Conservation (phyloP, 2,797 vertebrate genomes). For the Pseudochirops corinnae region DNA sequence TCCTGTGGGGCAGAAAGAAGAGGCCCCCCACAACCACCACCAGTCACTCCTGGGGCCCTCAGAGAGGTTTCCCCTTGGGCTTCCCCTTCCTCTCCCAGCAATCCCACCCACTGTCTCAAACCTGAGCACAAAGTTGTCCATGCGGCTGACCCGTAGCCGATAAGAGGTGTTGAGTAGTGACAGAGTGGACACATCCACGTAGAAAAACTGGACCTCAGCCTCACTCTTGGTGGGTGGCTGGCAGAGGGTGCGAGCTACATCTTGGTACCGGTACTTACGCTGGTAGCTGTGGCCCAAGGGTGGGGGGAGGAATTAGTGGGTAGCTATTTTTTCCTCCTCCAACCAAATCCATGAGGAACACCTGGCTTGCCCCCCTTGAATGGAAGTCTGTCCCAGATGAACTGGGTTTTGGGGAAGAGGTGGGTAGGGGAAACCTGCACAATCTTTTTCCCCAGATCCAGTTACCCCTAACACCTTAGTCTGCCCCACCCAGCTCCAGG, state of each 20-base stretch:
- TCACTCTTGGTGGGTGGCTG: conserved; percentile 91
- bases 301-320: not conserved
- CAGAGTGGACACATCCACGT: conserved; percentile 95
- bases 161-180: conserved; percentile 90
- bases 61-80: rapidly evolving
- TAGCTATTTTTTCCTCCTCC: not conserved
- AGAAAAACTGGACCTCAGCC: conserved; percentile 94
- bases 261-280: conserved; percentile 95
- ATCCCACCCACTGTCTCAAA: conserved; percentile 68
- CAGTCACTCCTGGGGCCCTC: not conserved
- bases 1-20: conserved; percentile 85
- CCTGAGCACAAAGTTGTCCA: conserved; percentile 95
- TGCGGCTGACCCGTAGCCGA: conserved; percentile 92
- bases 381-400: not conserved
- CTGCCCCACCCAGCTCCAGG: not conserved
- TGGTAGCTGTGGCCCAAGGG: conserved; percentile 88
- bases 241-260: conserved; percentile 95
- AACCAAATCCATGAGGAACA: not conserved
- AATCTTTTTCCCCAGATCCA: not conserved
- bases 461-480: not conserved
- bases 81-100: not conserved
- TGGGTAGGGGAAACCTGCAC: not conserved
- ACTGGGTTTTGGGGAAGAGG: not conserved
- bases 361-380: not conserved
- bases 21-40: not conserved